Evolutionary conservation across 2,113 vertebrate genomes (phyloP).

Genomic region (Lichenostomus cassidix): DNA sequence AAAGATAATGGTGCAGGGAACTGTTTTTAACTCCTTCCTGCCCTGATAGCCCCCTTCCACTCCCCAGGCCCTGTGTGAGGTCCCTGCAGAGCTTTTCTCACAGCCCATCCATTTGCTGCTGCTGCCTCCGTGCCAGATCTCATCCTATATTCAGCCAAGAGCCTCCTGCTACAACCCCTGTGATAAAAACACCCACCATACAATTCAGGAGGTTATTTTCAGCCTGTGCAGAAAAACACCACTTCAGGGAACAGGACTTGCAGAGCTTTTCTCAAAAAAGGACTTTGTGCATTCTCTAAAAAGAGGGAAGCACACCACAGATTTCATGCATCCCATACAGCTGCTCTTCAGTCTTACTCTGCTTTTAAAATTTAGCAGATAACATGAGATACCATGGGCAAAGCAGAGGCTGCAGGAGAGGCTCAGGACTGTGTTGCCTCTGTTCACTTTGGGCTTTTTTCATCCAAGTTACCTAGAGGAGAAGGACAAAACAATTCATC

Average conservation of each 20-base stretch:
- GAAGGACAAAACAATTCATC: neutral
- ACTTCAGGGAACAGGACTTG: neutral
- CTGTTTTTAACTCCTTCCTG: neutral
- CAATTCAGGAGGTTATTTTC: constrained; percentile 17
- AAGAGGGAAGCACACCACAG: neutral
- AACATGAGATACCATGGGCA: accelerated
- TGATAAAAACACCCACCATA: neutral
- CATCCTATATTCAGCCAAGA: neutral
- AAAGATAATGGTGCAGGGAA: neutral
- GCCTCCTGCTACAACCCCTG: neutral
- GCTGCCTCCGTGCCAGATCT: neutral
- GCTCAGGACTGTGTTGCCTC: neutral
- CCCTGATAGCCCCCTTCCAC: accelerated
- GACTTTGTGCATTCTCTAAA: neutral
- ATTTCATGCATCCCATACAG: accelerated
- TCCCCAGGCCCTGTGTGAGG: neutral
- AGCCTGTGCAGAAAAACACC: neutral
- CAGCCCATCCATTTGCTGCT: neutral
- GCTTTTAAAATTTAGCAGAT: neutral
- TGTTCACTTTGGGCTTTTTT: neutral
- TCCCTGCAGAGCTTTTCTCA: neutral
- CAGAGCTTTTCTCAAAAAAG: neutral
- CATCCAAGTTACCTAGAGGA: neutral
- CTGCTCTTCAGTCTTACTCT: neutral
- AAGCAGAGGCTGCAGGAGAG: neutral